Evolutionary conservation across 2,888 invertebrate genomes (phyloP).

Genomic region (Apoda limacodes): DNA sequence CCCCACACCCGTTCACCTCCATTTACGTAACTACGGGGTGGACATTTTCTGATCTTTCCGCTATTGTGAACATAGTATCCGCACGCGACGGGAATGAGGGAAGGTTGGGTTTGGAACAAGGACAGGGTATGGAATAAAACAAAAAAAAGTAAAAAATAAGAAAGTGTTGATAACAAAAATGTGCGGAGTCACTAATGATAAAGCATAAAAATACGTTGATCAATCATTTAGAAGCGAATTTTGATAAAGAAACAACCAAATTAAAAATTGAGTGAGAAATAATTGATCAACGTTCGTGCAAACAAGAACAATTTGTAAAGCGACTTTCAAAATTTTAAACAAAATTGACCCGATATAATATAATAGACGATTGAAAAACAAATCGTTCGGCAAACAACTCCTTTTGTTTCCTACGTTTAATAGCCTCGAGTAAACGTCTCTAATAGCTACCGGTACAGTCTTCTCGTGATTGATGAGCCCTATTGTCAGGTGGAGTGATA

Average conservation of each 20-base stretch:
- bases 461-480: conserved; percentile 57
- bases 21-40: conserved; percentile 26
- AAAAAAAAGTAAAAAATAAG: conserved; percentile 23
- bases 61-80: conserved; percentile 8
- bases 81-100: conserved; percentile 28
- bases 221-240: too few relatives aligned
- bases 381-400: conserved; percentile 14
- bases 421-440: conserved; percentile 40
- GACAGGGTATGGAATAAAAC: conserved; percentile 28
- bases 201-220: too few relatives aligned
- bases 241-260: conserved; percentile 1
- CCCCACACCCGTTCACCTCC: conserved; percentile 24
- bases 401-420: conserved; percentile 46
- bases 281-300: conserved; percentile 12
- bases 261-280: too few relatives aligned
- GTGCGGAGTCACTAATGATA: conserved; percentile 14
- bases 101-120: conserved; percentile 24
- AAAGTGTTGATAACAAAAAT: conserved; percentile 11
- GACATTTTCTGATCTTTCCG: conserved; percentile 27
- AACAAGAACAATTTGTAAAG: conserved; percentile 1
- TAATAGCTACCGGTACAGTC: conserved; percentile 32
- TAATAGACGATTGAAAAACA: conserved; percentile 2
- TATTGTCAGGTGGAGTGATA: conserved; percentile 57
- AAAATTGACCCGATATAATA: conserved; percentile 1
- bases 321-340: neutral